Evolutionary conservation across 2,888 invertebrate species (phyloP).

Genomic region (Nephrocerus scutellatus): DNA sequence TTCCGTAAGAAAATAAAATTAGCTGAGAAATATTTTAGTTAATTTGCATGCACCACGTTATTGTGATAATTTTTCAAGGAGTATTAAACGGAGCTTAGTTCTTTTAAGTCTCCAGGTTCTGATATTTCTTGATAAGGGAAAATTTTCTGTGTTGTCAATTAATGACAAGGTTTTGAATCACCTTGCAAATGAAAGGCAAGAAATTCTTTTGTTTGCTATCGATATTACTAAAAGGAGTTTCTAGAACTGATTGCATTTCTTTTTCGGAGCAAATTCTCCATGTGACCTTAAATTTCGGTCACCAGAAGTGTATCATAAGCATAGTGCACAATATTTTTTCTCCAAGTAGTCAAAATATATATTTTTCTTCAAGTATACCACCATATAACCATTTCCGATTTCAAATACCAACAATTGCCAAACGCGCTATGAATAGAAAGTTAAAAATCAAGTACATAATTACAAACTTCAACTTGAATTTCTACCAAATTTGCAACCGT

Average conservation of each 20-base stretch:
- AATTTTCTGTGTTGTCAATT: neutral
- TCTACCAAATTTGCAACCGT: no score
- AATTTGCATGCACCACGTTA: constrained; percentile 1
- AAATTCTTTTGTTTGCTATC: constrained; percentile 1
- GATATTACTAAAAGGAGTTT: constrained; percentile 6
- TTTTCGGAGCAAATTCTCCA: constrained; percentile 5
- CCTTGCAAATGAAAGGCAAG: constrained; percentile 5
- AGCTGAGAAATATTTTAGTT: neutral
- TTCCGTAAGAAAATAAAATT: constrained; percentile 6
- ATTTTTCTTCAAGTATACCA: no score
- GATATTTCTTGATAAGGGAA: constrained; percentile 6
- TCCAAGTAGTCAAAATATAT: no score
- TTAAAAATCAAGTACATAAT: no score
- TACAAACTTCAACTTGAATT: no score
- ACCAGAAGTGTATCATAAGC: constrained; percentile 7
- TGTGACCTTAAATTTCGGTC: constrained; percentile 4
- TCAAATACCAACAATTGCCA: no score
- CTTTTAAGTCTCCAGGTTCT: constrained; percentile 2
- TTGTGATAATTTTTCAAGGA: constrained; percentile 7
- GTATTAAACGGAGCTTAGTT: constrained; percentile 2
- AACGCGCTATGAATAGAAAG: no score
- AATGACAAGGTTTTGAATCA: constrained; percentile 1
- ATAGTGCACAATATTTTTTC: no score
- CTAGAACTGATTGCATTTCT: constrained; percentile 5
- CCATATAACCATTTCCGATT: no score